Evolutionary conservation across 1,140 invertebrate genomes (phyloP), one percentile per base, ranked within the genome.

Genomic region (Oppia nitens): DNA sequence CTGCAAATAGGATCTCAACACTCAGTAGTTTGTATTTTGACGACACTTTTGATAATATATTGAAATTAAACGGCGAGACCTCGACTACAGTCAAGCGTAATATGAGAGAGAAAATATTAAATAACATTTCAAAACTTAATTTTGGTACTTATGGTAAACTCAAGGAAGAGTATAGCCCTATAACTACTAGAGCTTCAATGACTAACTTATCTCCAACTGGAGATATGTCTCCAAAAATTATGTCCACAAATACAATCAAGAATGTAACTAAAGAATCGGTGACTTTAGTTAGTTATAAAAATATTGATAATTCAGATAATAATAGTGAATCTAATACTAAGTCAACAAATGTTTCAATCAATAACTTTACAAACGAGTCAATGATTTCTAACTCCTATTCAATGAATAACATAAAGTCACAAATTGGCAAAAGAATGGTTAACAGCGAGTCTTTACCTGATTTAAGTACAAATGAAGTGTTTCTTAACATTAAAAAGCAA

Each of bases 401-500:
- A 9, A 6, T 40, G 6, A 6, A 40, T 40, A 40, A 40, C 17
- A 40, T 40, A 9, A 6, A 40, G 17, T 40, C 32, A 40, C 48
- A 50, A 50, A 50, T 11, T n/a, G 23, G 23, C 9, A 50, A 9
- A 20, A 4, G 17, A 21, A 56, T 56, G 11, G 24, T n/a, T 45
- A 23, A 11, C 25, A 56, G 54, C 3, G 54, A 56, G 47, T 56
- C 54, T n/a, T 47, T 56, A n/a, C 54, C 54, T 24, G 54, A 56
- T 56, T 54, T 26, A 26, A 54, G 53, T 6, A 32, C 28, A 54
- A 54, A 54, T 27, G 21, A 52, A 17, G 32, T 40, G 14, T 52
- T 52, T 23, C 23, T 52, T 14, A 24, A 24, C 50, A 2, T 52
- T 52, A 52, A 52, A 52, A 52, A 52, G 17, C 26, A 52, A 26